phyloP scores from a whole-genome alignment of 2,113 vertebrate species.

The Anser brachyrhynchus region DNA sequence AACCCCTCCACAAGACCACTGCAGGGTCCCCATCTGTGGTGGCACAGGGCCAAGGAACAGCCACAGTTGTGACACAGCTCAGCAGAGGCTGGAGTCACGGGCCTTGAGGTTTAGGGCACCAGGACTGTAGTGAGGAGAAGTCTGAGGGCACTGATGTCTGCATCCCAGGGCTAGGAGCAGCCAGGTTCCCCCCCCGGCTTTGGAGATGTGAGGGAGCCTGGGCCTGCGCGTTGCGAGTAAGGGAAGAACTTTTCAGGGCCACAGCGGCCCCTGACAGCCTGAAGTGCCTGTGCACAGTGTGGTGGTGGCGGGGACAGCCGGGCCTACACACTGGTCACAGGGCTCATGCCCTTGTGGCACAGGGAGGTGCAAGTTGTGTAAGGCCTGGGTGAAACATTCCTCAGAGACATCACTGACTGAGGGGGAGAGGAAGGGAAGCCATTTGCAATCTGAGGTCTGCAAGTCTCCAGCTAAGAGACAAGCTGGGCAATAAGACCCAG shows the following conservation, averaged over 20 bases:
- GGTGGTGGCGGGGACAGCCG: background rate
- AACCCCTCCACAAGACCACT: background rate
- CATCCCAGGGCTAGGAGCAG: background rate
- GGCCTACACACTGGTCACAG: background rate
- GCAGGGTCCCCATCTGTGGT: rapidly evolving
- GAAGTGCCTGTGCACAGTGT: rapidly evolving
- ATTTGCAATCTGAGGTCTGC: background rate
- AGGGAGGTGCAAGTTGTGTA: background rate
- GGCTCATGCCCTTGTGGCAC: background rate
- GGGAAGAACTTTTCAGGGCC: background rate
- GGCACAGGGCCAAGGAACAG: rapidly evolving
- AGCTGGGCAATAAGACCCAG: background rate
- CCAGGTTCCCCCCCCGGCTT: background rate
- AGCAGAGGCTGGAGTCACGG: background rate
- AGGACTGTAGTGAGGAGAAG: background rate
- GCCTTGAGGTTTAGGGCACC: rapidly evolving
- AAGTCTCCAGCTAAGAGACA: background rate
- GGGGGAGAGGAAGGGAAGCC: background rate
- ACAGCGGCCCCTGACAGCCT: background rate
- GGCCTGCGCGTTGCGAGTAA: background rate
- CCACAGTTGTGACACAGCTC: background rate
- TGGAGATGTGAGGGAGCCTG: background rate
- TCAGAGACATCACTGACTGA: background rate
- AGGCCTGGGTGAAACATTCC: background rate
- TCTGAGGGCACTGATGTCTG: background rate